These are phyloP conservation scores for Myotis findleyi DNA, from an alignment of 2,797 vertebrate genomes.

Conservation along the genomic window DNA sequence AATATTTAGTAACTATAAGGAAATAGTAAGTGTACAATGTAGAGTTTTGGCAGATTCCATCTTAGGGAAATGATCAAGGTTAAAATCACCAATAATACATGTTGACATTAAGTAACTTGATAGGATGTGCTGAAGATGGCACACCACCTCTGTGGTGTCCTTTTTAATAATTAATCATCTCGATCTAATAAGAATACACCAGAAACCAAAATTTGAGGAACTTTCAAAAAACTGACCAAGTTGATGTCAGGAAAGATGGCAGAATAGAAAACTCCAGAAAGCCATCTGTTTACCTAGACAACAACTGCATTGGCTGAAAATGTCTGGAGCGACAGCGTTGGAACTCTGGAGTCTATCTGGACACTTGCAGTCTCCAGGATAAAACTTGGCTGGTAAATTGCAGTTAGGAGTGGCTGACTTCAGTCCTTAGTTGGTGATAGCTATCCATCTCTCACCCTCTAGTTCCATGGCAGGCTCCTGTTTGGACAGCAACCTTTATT, in stretches of 20 bases:
- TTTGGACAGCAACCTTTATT: neutral
- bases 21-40: neutral
- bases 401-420: neutral
- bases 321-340: no score
- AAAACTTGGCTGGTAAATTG: neutral
- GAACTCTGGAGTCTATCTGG: no score
- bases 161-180: conserved; percentile 4
- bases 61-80: neutral
- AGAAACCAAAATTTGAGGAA: neutral
- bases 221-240: neutral
- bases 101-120: neutral
- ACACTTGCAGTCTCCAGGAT: neutral
- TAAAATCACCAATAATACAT: neutral
- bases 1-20: neutral
- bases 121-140: neutral
- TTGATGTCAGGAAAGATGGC: neutral
- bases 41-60: neutral
- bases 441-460: neutral
- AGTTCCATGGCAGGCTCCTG: neutral
- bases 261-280: neutral
- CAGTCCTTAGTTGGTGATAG: neutral
- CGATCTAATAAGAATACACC: neutral
- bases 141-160: neutral
- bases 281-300: neutral
- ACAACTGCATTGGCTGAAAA: no score